Base-by-base conservation (phyloP, 2,888 invertebrate genomes). In the Lamproptera curius region DNA sequence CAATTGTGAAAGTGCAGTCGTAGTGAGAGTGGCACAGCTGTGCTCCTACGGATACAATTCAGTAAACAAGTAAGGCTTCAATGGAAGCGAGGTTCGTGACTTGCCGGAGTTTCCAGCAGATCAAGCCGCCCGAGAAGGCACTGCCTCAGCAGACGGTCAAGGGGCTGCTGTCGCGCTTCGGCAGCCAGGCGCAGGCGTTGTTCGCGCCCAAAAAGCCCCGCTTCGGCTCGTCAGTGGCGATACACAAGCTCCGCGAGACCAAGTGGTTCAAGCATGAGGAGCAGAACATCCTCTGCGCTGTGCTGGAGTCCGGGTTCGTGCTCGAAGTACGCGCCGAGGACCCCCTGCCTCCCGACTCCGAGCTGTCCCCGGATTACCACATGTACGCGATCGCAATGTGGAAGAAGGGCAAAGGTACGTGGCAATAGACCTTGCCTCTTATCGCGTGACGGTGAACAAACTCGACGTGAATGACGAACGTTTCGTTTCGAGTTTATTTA, bases 201-300 rank as follows among this genome's bases (percentile, higher is more conserved):
- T 89, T 84, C 71, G 88, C 84, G 63, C 85, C 83, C 43, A 88
- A 88, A 63, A 88, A 88, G 62, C 83, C 81, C 55, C 75, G 88
- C 53, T 90, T 90, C 72, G 90, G 90, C 52, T 92, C 91, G 53
- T 91, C 92, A 42, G 92, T 92, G 31, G 91, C 92, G 40, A 92
- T 92, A 53, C 92, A 92, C 70, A 92, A 92, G 67, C 82, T 92
- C 58, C 87, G 92, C 55, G 92, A 93, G 71, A 91, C 92, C 54
- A 93, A 93, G 87, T 93, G 93, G 93, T 93, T 93, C 70, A 90
- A 89, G 58, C 90, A 91, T 58, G 91, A 91, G 62, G 92, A 93
- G 80, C 89, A 91, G 67, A 90, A 91, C 63, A 91, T 93, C 61
- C 88, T 93, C 58, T 92, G 92, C 73, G 91, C 93, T 46, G 93